Conservation (phyloP, 2,113 vertebrate genomes). For the Calonectris borealis region DNA sequence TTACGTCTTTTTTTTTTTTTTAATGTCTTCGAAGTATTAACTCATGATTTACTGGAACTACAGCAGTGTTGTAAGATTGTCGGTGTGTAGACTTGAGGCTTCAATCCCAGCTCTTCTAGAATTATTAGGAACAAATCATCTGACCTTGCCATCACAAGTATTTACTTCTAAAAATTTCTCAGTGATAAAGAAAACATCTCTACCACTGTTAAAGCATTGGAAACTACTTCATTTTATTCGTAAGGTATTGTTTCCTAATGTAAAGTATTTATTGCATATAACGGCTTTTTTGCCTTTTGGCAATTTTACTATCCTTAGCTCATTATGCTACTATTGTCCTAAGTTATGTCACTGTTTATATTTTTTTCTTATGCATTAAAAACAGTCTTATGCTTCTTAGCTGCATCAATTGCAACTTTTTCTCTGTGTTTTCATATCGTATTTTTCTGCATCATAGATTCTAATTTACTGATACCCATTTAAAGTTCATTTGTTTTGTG, state of each 20-base stretch:
- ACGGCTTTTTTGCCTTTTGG: neutral
- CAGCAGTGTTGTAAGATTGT: neutral
- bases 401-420: neutral
- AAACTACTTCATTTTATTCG: neutral
- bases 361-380: neutral
- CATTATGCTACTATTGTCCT: neutral
- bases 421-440: neutral
- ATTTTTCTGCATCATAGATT: neutral
- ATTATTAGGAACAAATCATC: neutral
- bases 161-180: neutral
- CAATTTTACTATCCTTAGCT: neutral
- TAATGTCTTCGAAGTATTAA: neutral
- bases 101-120: neutral
- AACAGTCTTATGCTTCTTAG: neutral
- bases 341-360: neutral
- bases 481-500: neutral
- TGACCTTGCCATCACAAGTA: neutral
- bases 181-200: neutral
- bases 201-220: neutral
- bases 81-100: neutral
- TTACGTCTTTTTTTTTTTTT: neutral
- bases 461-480: neutral
- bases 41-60: neutral
- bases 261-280: neutral
- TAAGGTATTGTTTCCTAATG: neutral